Evolutionary conservation across 2,797 vertebrate species (phyloP).

Genomic region (Urosaurus nigricauda): DNA sequence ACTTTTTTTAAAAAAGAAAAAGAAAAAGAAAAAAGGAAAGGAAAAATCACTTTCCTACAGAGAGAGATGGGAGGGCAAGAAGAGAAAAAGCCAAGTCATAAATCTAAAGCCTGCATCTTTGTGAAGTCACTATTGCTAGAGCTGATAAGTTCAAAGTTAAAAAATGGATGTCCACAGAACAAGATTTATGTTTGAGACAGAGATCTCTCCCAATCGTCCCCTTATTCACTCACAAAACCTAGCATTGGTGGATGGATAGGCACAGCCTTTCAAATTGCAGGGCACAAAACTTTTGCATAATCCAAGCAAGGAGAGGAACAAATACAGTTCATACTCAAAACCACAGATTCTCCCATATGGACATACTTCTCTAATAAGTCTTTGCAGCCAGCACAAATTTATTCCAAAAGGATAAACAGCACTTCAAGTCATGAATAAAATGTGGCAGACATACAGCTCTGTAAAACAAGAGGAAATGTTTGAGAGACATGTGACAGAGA

Average conservation of each 20-base stretch:
- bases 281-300: background rate
- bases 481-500: background rate
- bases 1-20: slow-evolving; percentile 53
- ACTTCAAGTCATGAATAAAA: slow-evolving; percentile 20
- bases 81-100: slow-evolving; percentile 26
- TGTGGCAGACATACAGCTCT: background rate
- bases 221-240: background rate
- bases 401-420: slow-evolving; percentile 28
- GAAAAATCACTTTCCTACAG: slow-evolving; percentile 44
- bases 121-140: background rate
- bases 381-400: background rate
- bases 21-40: slow-evolving; percentile 27
- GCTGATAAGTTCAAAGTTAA: background rate
- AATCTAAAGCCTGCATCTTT: slow-evolving; percentile 18
- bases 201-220: background rate
- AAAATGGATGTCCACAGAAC: background rate
- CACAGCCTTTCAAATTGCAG: background rate
- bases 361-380: slow-evolving; percentile 2
- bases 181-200: background rate
- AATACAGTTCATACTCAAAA: background rate
- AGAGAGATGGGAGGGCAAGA: slow-evolving; percentile 33
- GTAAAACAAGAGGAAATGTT: slow-evolving; percentile 8
- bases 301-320: background rate
- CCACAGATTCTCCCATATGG: background rate
- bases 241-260: too few relatives aligned